Conservation (phyloP, 2,797 vertebrate genomes). For the Hybognathus amarus region DNA sequence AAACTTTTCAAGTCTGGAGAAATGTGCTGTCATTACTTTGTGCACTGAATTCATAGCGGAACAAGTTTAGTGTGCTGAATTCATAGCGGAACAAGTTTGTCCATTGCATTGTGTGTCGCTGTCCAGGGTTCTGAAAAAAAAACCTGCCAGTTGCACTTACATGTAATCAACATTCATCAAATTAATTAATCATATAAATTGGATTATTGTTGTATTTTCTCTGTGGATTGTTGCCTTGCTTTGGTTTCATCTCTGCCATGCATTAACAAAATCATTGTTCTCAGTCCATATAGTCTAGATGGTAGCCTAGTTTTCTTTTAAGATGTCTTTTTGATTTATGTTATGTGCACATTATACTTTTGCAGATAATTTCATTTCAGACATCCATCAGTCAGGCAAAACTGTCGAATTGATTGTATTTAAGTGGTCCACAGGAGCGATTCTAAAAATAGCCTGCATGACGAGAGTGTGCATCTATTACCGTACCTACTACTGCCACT, state of each 20-base stretch:
- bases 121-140: conserved; percentile 34
- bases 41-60: neutral
- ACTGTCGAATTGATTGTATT: conserved; percentile 43
- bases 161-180: neutral
- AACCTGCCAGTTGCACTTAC: neutral
- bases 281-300: neutral
- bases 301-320: neutral
- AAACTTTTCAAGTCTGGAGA: neutral
- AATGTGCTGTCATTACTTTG: neutral
- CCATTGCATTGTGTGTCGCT: conserved; percentile 1
- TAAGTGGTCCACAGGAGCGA: conserved; percentile 38
- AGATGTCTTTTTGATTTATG: neutral
- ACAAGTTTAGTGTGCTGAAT: neutral
- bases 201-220: neutral
- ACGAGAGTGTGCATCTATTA: conserved; percentile 15
- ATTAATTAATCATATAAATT: neutral
- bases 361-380: neutral
- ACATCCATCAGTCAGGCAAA: conserved; percentile 19
- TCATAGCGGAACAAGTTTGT: neutral
- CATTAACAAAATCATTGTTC: neutral
- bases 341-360: neutral
- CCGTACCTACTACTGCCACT: conserved; percentile 1
- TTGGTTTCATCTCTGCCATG: neutral
- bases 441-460: conserved; percentile 50
- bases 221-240: neutral